Percentiles rank a stretch among this genome's conserved stretches.
These are phyloP conservation scores for Tipula confusa DNA, from an alignment of 2,888 invertebrate genomes.

Conservation along the genomic window DNA sequence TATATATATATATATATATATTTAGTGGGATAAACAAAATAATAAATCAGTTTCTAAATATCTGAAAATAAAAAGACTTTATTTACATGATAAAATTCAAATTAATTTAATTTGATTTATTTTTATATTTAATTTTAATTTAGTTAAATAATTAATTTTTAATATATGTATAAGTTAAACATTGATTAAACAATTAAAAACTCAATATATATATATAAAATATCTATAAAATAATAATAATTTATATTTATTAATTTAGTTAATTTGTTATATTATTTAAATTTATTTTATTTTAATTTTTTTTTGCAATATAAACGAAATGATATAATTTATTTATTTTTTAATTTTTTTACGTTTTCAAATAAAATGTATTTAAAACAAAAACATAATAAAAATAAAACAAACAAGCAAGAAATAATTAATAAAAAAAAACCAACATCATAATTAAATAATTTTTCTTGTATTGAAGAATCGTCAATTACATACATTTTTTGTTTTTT, in stretches of 20 bases:
- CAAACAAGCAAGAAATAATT: conserved; percentile 7
- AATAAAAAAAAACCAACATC: conserved; percentile 12
- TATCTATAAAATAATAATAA: not conserved
- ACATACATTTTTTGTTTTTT: conserved; percentile 10
- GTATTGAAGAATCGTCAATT: conserved; percentile 31
- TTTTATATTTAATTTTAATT: not conserved
- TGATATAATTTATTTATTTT: no score
- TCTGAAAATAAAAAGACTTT: conserved; percentile 15
- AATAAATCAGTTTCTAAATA: conserved; percentile 14
- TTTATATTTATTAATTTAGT: conserved; percentile 1
- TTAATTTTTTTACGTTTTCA: not conserved
- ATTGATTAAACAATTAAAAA: not conserved
- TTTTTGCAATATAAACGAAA: not conserved
- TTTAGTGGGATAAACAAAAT: not conserved
- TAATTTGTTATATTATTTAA: not conserved
- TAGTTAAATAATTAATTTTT: not conserved
- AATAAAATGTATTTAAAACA: not conserved
- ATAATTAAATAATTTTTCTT: conserved; percentile 28
- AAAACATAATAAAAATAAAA: not conserved
- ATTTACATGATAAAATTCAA: conserved; percentile 7
- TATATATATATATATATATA: conserved; percentile 6
- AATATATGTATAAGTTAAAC: not conserved
- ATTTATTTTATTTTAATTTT: not conserved
- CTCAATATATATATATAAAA: not conserved
- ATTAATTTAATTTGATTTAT: not conserved